Percentiles rank a stretch among this genome's conserved stretches.
Conservation (phyloP, 2,113 vertebrate species). For the Oreochromis aureus region DNA sequence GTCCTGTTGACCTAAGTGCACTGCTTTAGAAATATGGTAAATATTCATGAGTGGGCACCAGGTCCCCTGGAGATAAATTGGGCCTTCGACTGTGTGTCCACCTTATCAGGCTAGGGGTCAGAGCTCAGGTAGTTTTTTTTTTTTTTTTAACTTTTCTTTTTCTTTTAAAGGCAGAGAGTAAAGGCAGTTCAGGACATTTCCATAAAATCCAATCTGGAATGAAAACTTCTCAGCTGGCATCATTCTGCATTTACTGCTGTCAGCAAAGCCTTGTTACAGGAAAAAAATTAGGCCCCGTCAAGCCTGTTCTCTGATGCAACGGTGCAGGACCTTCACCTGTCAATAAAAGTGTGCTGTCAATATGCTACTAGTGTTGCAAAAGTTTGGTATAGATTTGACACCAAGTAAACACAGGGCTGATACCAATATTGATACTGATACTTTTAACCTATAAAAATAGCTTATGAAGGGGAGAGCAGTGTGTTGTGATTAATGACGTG, state of each 20-base stretch:
- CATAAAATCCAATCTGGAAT: constrained; percentile 6
- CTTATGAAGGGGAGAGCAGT: background rate
- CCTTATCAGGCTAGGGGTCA: constrained; percentile 39
- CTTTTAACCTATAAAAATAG: background rate
- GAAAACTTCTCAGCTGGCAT: constrained; percentile 6
- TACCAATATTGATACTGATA: background rate
- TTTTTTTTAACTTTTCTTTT: background rate
- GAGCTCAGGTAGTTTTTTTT: background rate
- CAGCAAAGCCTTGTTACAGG: constrained; percentile 1
- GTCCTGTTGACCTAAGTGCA: constrained; percentile 24
- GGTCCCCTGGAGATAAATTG: constrained; percentile 26
- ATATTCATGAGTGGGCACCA: constrained; percentile 53
- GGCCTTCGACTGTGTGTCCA: constrained; percentile 10
- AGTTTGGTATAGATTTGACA: background rate
- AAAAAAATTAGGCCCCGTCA: background rate
- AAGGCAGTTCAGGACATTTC: background rate
- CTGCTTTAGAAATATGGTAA: constrained; percentile 7
- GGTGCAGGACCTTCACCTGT: background rate
- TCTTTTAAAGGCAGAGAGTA: background rate
- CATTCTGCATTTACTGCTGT: constrained; percentile 5
- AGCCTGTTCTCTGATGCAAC: background rate
- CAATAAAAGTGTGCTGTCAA: background rate
- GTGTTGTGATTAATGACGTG: background rate
- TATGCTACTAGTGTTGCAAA: background rate
- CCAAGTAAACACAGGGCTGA: background rate